Evolutionary conservation across 2,797 vertebrate species (phyloP), one percentile per base, ranked within the genome.

Genomic region (Chelmon rostratus): DNA sequence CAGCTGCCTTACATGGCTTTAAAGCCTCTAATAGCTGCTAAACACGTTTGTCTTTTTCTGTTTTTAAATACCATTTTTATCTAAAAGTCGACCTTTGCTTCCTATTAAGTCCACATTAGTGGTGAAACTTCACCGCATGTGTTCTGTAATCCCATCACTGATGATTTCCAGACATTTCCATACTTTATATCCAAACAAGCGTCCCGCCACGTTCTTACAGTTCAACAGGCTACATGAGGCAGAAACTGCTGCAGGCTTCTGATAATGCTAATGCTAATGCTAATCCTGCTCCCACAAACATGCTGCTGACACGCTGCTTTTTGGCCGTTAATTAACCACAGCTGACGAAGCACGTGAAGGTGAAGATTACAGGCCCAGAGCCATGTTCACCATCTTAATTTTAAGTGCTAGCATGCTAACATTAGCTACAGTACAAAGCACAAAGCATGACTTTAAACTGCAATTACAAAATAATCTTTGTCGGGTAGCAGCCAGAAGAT

Each of bases 1-100:
- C 35, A 16, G 58, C 76, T 54, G 58, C 74, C 75, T 53, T 52
- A 75, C 53, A 64, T 57, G 78, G 78, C 50, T 56, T 2, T 25
- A 7, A 23, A 56, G 2, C 19, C 35, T 11, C 47, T 16, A 8
- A 19, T 1, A 23, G 19, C 40, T 19, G 25, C 59, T 35, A 35
- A 37, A 49, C 11, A 25, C 31, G 25, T 50, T 8, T 6, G 1
- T 37, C 10, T 35, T 38, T 69, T 25, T 47, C 37, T 6, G 52
- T 21, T 62, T 49, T 28, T n/a, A 73, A 64, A 50, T 8, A 11
- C 6, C 28, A 16, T 15, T 64, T 64, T 53, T 53, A 75, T 71
- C 52, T 46, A 4, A 49, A 62, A 3, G 35, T 44, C 8, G 5
- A 74, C 46, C 47, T 78, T 35, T 64, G 50, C 59, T 68, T 72